phyloP scores from a whole-genome alignment of 2,797 vertebrate genomes.

The Syngnathus acus region DNA sequence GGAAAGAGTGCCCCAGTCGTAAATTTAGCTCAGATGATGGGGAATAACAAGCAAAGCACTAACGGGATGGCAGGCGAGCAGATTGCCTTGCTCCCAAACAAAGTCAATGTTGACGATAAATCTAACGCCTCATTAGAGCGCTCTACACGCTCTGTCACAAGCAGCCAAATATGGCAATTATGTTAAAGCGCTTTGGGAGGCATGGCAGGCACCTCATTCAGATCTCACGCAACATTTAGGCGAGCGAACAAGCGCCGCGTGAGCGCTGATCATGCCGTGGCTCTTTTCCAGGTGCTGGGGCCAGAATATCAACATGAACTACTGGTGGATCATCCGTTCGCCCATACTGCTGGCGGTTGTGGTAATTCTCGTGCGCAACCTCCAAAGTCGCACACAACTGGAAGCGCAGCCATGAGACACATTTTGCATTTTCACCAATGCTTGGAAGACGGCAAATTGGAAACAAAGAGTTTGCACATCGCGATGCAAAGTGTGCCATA shows the following conservation, averaged over 20 bases:
- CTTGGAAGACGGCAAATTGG: too few relatives aligned
- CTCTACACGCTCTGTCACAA: not conserved
- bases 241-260: too few relatives aligned
- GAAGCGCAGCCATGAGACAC: too few relatives aligned
- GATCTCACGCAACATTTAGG: slow-evolving; percentile 17
- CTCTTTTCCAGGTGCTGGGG: slow-evolving; percentile 81
- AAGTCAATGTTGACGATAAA: slow-evolving; percentile 10
- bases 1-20: too few relatives aligned
- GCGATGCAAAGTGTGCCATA: too few relatives aligned
- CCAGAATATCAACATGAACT: slow-evolving; percentile 83
- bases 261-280: not conserved
- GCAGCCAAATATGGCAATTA: slow-evolving; percentile 4
- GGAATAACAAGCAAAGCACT: too few relatives aligned
- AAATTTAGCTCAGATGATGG: too few relatives aligned
- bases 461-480: too few relatives aligned
- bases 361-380: slow-evolving; percentile 59
- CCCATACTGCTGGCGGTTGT: slow-evolving; percentile 85
- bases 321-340: slow-evolving; percentile 95
- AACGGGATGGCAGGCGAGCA: not conserved
- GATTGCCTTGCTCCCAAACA: slow-evolving; percentile 4
- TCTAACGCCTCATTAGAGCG: slow-evolving; percentile 12
- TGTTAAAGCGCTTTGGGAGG: slow-evolving; percentile 4
- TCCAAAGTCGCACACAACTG: not conserved
- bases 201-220: slow-evolving; percentile 8
- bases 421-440: too few relatives aligned